These are phyloP conservation scores for Stigmatopora argus DNA, from an alignment of 2,113 vertebrate genomes.

Conservation along the genomic window DNA sequence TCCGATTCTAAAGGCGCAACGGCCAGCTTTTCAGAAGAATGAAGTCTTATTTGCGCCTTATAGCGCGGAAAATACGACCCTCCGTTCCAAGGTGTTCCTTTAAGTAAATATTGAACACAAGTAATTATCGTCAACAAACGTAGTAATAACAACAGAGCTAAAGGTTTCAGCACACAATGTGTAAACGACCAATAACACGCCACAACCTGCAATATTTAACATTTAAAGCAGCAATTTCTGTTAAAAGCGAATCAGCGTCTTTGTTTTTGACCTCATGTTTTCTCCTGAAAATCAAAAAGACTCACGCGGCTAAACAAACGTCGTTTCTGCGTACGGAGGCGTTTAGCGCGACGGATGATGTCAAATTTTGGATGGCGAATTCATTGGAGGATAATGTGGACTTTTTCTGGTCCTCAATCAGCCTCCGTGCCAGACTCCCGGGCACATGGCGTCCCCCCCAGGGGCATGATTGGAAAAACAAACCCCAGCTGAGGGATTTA, in stretches of 20 bases:
- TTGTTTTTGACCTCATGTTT: background rate
- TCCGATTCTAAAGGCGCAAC: too few species aligned
- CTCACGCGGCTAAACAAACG: slow-evolving; percentile 7
- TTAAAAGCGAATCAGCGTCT: background rate
- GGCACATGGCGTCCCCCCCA: slow-evolving; percentile 24
- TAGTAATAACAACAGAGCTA: background rate
- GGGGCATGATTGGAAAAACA: slow-evolving; percentile 36
- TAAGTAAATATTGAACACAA: background rate
- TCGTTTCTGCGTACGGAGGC: background rate
- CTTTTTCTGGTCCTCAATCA: slow-evolving; percentile 17
- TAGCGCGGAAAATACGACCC: too few species aligned
- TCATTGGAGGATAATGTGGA: slow-evolving; percentile 12
- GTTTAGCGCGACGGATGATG: background rate
- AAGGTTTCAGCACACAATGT: background rate
- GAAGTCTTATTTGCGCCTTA: too few species aligned
- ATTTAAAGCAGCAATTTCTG: slow-evolving; percentile 1
- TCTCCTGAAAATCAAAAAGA: background rate
- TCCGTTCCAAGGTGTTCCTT: background rate
- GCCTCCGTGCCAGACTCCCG: slow-evolving; percentile 9
- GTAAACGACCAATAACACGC: background rate
- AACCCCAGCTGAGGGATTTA: slow-evolving; percentile 37
- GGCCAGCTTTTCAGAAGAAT: too few species aligned
- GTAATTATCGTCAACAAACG: background rate
- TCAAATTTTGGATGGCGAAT: background rate
- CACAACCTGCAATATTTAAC: slow-evolving; percentile 7